Evolutionary conservation across 2,113 vertebrate species (phyloP).

Genomic region (Tretioscincus oriximinensis): DNA sequence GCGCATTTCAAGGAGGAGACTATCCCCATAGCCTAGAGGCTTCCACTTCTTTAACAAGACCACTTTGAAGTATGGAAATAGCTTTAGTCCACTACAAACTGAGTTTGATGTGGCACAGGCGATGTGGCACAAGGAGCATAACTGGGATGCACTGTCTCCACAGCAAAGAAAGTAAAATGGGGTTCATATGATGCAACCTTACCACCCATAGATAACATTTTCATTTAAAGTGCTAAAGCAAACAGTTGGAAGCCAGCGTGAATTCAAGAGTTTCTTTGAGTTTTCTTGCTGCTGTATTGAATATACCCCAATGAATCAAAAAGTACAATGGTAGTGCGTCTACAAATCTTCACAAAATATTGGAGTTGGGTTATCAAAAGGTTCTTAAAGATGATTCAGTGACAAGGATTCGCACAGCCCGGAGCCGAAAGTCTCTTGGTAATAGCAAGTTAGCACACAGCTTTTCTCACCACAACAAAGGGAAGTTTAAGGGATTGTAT

Average conservation of each 20-base stretch:
- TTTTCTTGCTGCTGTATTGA: constrained; percentile 30
- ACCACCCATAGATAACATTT: neutral
- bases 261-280: constrained; percentile 32
- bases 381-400: constrained; percentile 48
- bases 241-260: constrained; percentile 35
- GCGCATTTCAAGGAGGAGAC: too few relatives aligned
- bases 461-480: constrained; percentile 48
- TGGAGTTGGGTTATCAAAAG: constrained; percentile 42
- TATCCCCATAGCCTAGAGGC: too few relatives aligned
- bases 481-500: constrained; percentile 38
- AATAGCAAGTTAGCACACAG: constrained; percentile 28
- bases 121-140: too few relatives aligned
- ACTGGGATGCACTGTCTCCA: too few relatives aligned
- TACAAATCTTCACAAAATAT: constrained; percentile 31
- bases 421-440: constrained; percentile 53
- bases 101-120: too few relatives aligned
- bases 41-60: too few relatives aligned
- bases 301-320: constrained; percentile 4
- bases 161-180: too few relatives aligned
- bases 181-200: too few relatives aligned
- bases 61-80: too few relatives aligned
- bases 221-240: constrained; percentile 19
- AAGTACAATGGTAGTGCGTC: neutral
- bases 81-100: too few relatives aligned
- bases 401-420: constrained; percentile 55